A percentile compares a stretch with the other conserved stretches of the same genome.
Conservation (phyloP, 2,113 vertebrate genomes). For the Tympanuchus pallidicinctus region DNA sequence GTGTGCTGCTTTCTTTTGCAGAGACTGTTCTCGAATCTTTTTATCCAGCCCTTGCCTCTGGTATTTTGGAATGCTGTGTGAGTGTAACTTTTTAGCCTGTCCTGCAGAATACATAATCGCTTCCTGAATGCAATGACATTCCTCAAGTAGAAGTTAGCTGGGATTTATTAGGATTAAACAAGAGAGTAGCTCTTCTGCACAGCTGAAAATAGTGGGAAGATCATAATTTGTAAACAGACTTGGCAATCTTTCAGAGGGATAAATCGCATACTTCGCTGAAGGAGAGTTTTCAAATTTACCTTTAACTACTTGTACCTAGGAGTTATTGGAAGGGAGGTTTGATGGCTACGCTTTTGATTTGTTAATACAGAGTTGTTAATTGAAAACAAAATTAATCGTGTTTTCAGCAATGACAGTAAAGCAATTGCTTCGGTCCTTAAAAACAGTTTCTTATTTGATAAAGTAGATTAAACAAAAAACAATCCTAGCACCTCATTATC, state of each 20-base stretch:
- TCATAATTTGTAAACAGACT: not conserved
- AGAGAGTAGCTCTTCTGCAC: not conserved
- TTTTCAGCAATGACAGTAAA: not conserved
- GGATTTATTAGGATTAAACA: not conserved
- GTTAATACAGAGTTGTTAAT: not conserved
- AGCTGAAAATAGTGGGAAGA: not conserved
- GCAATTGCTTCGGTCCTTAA: not conserved
- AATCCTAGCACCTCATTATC: not conserved
- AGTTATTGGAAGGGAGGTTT: not conserved
- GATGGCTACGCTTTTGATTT: not conserved
- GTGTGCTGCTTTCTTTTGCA: not conserved
- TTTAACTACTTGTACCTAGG: not conserved
- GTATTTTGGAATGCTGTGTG: not conserved
- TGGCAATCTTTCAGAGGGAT: not conserved
- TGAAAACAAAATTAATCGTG: not conserved
- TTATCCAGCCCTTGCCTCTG: not conserved
- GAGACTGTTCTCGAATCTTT: not conserved
- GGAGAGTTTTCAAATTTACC: not conserved
- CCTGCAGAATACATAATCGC: not conserved
- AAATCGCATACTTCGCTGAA: not conserved
- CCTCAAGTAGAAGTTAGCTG: not conserved
- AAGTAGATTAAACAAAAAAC: not conserved
- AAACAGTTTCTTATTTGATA: not conserved
- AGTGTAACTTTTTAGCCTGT: not conserved
- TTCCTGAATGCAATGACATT: not conserved